phyloP scores from a whole-genome alignment of 2,113 vertebrate genomes.

The Gnathonemus longibarbis region DNA sequence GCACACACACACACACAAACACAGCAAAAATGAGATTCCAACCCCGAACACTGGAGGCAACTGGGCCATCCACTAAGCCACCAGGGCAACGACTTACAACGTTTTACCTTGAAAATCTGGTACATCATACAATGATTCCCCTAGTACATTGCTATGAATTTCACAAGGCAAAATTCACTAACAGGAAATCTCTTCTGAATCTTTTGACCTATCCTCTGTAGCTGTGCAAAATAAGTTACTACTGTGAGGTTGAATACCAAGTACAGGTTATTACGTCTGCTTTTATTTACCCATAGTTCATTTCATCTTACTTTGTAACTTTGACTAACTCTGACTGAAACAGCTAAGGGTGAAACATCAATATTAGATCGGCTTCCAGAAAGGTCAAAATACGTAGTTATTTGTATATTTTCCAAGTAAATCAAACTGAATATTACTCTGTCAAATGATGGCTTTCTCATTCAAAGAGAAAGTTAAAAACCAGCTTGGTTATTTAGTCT shows the following conservation, averaged over 20 bases:
- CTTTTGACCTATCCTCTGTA: background rate
- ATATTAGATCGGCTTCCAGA: background rate
- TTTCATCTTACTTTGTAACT: background rate
- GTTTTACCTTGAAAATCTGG: background rate
- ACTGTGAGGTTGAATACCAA: too few relatives aligned
- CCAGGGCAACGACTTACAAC: background rate
- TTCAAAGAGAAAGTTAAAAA: background rate
- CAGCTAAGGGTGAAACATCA: background rate
- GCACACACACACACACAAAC: background rate
- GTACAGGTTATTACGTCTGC: background rate
- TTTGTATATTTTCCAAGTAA: background rate
- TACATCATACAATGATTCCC: background rate
- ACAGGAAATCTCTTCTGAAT: background rate
- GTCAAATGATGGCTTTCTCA: background rate
- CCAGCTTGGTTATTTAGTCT: background rate
- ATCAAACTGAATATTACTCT: background rate
- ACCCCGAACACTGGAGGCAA: background rate
- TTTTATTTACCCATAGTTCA: background rate
- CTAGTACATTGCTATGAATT: background rate
- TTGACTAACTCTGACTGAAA: background rate
- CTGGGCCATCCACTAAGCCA: background rate
- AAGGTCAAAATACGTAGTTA: background rate
- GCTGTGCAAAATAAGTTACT: background rate
- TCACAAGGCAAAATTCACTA: background rate
- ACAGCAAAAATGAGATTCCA: background rate